Conservation (phyloP, 2,113 vertebrate species). For the mouse (Mus musculus) region GRCm39 chr16:93833501-93834000, state of each 20-base stretch:
- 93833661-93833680: no score
- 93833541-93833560: background rate
- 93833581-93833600: background rate
- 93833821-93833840: background rate
- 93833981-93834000: background rate
- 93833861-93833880: background rate
- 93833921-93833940: background rate
- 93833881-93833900: fast-evolving
- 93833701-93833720: background rate
- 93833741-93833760: background rate
- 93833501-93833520: background rate
- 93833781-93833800: background rate
- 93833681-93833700: background rate
- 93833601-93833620: background rate
- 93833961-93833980: background rate
- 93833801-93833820: background rate
- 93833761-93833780: background rate
- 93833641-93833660: no score
- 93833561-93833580: no score
- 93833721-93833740: no score
- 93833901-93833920: background rate
- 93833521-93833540: background rate
- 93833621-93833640: no score
- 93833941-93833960: background rate
- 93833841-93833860: background rate